Base-by-base conservation (phyloP, 1,140 invertebrate species). In the Tribolium madens region DNA sequence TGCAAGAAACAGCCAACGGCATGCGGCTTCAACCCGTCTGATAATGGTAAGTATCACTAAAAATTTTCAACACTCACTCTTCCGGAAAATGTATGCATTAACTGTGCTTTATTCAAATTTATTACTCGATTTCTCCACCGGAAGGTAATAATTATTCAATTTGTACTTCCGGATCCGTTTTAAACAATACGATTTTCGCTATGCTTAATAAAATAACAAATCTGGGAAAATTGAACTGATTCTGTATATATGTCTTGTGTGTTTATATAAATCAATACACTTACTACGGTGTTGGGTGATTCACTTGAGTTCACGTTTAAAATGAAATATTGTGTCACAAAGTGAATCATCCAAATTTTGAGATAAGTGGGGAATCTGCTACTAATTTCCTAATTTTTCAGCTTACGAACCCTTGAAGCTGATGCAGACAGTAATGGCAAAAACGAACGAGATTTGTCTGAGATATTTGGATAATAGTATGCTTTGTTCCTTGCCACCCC, bases 381-480 rank as follows among this genome's bases (percentile, higher is more conserved):
- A 1, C 36, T 72, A 14, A 68, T 76, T 81, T 81, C 21, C 78
- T 73, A 77, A 75, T 48, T 75, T 90, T 90, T 3, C 87, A 93
- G 93, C 89, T 78, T 93, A 91, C 83, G 89, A 90, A 84, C 90
- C 92, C 26, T 86, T 93, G 36, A 90, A 91, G 74, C 86, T 94
- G 71, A 93, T 93, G 91, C 91, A 92, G 84, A 87, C 89, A 36
- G 91, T 94, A 50, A 92, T 91, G 52, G 88, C 87, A 14, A 90
- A 91, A 86, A 89, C 93, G 72, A 92, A 93, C 83, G 89, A 90
- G 81, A 89, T 93, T 13, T 93, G 92, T 82, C 85, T 88, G 46
- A 87, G 90, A 18, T 92, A 92, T 84, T 85, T 91, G 80, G 91
- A 93, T 84, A 91, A 91, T 82, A 88, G 90, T 36, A 87, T 87